phyloP scores from a whole-genome alignment of 2,797 vertebrate species.

The Ispidina lecontei region DNA sequence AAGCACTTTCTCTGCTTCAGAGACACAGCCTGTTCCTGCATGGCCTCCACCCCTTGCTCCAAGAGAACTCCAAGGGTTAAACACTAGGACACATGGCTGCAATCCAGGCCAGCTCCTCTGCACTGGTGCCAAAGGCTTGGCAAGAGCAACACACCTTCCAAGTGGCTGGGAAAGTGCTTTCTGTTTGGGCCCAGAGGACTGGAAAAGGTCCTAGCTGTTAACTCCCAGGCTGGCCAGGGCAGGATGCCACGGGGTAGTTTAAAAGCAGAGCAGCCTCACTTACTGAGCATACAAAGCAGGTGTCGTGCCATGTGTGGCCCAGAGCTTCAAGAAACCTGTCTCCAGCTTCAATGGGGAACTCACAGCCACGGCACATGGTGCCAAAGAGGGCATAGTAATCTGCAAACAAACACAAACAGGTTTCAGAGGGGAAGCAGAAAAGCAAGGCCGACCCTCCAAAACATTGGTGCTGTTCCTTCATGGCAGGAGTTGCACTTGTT shows the following conservation, averaged over 20 bases:
- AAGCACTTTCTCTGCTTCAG: background rate
- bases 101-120: background rate
- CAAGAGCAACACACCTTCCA: slow-evolving; percentile 26
- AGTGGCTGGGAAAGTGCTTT: slow-evolving; percentile 24
- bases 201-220: background rate
- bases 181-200: background rate
- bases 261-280: slow-evolving; percentile 59
- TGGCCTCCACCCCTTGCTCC: background rate
- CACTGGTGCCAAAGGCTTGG: background rate
- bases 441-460: background rate
- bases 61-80: background rate
- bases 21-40: background rate
- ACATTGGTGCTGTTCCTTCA: background rate
- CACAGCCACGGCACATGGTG: slow-evolving; percentile 93
- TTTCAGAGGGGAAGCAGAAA: background rate
- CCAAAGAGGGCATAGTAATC: slow-evolving; percentile 96
- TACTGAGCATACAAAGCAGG: slow-evolving; percentile 96
- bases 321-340: slow-evolving; percentile 96
- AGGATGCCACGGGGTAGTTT: background rate
- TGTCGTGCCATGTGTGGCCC: slow-evolving; percentile 96
- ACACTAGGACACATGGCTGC: background rate
- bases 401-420: slow-evolving; percentile 61
- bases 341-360: slow-evolving; percentile 97
- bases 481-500: background rate
- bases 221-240: background rate